Base-by-base conservation (phyloP, 2,113 vertebrate species). In the Phyllostomus discolor region DNA sequence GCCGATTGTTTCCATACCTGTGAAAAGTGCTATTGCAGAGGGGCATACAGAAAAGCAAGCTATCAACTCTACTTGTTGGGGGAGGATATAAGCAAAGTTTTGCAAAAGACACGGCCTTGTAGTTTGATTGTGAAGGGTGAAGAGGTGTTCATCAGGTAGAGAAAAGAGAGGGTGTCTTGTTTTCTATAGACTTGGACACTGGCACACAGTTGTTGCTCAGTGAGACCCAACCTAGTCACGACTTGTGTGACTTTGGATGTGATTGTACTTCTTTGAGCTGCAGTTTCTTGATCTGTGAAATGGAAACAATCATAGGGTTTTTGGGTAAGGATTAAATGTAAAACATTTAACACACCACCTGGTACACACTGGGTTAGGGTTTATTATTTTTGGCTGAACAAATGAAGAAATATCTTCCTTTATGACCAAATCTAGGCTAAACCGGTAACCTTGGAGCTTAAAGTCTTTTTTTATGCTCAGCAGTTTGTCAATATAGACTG, bases 301-400 rank as follows among this genome's bases (percentile, higher is more conserved):
- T 73, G 12, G 54, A 97, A 89, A 95, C 82, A 89, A 95, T 86
- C 66, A 91, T 28, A 83, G 12, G 7, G 48, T 33, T 94, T 90
- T 41, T 41, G 90, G 35, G 41, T 52, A 64, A 72, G 33, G 38
- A 92, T 78, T 93, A 89, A 83, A 86, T 54, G 28, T 72, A 86
- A 46, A 91, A 81, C 70, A 88, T 41, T 41, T 31, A 59, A 43
- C 11, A 80, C 38, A 85, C 48, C 43, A 76, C 38, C 54, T 84
- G 57, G 66, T 48, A 91, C 35, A 52, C 33, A 88, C 38, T 35
- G 28, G 33, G 10, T 84, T 54, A 94, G 20, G 82, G 70, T 93
- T 82, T 88, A 84, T 72, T 89, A 35, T 75, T 78, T 38, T 48
- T 72, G 46, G 94, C 67, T 43, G 59, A 67, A 93, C 48, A 59